Percentiles rank a stretch among this genome's conserved stretches.
These are phyloP conservation scores for Chamaetylas fuelleborni DNA, from an alignment of 2,113 vertebrate genomes.

Conservation along the genomic window DNA sequence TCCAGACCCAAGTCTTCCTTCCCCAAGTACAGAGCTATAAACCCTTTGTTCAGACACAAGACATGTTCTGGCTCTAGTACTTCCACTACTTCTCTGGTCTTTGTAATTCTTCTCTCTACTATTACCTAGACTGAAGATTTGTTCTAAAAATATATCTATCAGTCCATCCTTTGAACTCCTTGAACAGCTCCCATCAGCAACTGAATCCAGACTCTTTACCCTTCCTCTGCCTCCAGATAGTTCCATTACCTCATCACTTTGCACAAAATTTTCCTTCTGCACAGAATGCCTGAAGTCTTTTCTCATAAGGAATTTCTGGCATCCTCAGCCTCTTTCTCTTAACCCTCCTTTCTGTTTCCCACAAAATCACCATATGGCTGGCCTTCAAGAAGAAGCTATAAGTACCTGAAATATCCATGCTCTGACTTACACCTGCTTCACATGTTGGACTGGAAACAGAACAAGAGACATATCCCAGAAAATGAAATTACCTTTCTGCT, in stretches of 20 bases:
- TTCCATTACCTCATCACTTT: neutral
- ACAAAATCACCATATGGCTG: neutral
- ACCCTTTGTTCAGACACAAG: neutral
- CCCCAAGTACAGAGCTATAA: neutral
- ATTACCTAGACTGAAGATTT: neutral
- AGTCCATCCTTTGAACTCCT: neutral
- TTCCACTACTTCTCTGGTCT: accelerated
- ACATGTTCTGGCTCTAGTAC: neutral
- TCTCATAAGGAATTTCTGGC: neutral
- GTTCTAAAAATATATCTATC: neutral
- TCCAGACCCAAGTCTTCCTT: neutral
- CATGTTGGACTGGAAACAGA: neutral
- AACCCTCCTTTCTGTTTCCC: neutral
- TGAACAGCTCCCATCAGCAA: neutral
- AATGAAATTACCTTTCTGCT: slow-evolving; percentile 81
- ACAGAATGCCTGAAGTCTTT: neutral
- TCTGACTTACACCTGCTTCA: neutral
- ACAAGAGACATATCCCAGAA: neutral
- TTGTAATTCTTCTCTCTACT: neutral
- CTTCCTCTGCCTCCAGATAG: neutral
- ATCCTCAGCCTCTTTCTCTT: neutral
- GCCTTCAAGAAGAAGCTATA: neutral
- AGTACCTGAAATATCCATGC: neutral
- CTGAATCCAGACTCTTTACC: neutral
- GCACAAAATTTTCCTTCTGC: neutral